These are phyloP conservation scores for Anarsia innoxiella DNA, from an alignment of 2,888 invertebrate species.

Conservation along the genomic window DNA sequence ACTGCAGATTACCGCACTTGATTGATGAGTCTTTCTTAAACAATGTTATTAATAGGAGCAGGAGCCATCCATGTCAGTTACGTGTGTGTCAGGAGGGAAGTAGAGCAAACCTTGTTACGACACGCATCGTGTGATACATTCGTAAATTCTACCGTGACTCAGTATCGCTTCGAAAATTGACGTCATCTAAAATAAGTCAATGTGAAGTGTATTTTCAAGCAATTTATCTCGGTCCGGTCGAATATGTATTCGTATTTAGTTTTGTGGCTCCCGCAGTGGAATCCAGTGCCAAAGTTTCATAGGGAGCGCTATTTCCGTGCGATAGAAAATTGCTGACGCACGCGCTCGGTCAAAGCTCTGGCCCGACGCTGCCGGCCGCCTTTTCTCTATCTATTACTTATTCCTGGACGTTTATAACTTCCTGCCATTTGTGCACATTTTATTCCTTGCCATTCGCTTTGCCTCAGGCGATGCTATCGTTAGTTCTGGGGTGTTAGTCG, in stretches of 20 bases:
- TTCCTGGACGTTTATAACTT: slow-evolving; percentile 10
- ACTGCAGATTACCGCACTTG: too few relatives aligned
- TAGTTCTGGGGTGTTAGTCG: neutral
- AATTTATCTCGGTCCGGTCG: neutral
- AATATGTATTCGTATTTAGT: slow-evolving; percentile 28
- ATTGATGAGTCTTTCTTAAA: too few relatives aligned
- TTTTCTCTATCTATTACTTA: neutral
- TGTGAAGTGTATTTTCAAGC: neutral
- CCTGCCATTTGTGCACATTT: slow-evolving; percentile 7
- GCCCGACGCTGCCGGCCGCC: neutral
- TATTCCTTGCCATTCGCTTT: slow-evolving; percentile 1
- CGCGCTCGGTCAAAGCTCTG: slow-evolving; percentile 43
- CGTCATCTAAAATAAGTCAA: neutral
- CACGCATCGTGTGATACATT: too few relatives aligned
- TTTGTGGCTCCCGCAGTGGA: slow-evolving; percentile 52
- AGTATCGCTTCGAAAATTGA: too few relatives aligned
- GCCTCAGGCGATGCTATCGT: neutral
- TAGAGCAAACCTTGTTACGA: too few relatives aligned
- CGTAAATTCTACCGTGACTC: too few relatives aligned
- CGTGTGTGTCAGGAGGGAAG: too few relatives aligned
- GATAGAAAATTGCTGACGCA: slow-evolving; percentile 35
- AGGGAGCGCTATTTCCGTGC: slow-evolving; percentile 49
- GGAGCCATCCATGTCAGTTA: too few relatives aligned
- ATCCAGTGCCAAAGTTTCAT: slow-evolving; percentile 53
- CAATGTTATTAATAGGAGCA: too few relatives aligned